Conservation (phyloP, 2,888 invertebrate species). For the Sialis lutaria region DNA sequence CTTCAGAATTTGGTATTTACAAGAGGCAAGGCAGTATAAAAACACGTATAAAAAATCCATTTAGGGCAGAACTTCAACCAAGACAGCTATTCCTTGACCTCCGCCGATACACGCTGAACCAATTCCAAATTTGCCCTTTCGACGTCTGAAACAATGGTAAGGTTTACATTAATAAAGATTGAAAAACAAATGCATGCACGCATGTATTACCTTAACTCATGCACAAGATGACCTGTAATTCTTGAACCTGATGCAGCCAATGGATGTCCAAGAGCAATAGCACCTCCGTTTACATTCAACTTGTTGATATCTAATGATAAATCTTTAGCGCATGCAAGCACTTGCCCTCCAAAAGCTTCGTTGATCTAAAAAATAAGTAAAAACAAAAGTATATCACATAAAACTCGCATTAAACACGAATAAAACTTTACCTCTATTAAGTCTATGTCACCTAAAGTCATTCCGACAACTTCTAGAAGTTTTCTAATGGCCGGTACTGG, state of each 20-base stretch:
- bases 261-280: conserved; percentile 94
- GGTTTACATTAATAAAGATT: conserved; percentile 1
- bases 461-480: conserved; percentile 60
- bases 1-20: too few relatives aligned
- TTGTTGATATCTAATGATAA: conserved; percentile 72
- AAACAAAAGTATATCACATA: background rate
- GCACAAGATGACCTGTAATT: conserved; percentile 78
- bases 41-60: too few relatives aligned
- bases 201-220: conserved; percentile 63
- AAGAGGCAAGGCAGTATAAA: too few relatives aligned
- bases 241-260: conserved; percentile 87
- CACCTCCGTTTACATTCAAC: conserved; percentile 90
- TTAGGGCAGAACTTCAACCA: conserved; percentile 51
- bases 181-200: background rate
- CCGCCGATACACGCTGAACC: conserved; percentile 98
- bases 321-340: conserved; percentile 79
- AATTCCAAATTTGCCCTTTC: conserved; percentile 69
- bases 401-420: background rate
- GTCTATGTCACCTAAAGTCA: conserved; percentile 74
- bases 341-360: conserved; percentile 95
- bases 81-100: conserved; percentile 90
- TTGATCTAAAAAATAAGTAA: conserved; percentile 53
- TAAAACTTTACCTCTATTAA: conserved; percentile 59
- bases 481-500: conserved; percentile 87
- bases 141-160: conserved; percentile 41